Evolutionary conservation across 1,140 invertebrate genomes (phyloP), one percentile per base, ranked within the genome.

Genomic region (Zaprionus kolodkinae): DNA sequence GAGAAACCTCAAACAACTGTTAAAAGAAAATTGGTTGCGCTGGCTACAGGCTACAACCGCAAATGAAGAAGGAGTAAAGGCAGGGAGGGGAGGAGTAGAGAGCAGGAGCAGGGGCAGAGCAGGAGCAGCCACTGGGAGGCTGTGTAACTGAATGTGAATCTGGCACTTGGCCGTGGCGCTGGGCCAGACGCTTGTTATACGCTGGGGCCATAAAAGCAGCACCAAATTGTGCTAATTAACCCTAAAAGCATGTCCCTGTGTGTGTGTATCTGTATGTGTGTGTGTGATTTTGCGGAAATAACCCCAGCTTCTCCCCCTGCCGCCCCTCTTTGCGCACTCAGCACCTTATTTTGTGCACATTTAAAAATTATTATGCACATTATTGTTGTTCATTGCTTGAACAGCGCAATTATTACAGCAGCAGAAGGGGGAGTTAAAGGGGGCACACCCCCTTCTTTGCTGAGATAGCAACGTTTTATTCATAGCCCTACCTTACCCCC

Each of bases 151-250:
- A 64, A 70, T 70, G 75, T 65, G 79, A 81, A 68, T 71, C 83
- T 87, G 83, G 79, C 75, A 76, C 72, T 81, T 83, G 83, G 79
- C 82, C 76, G 81, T 87, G 83, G 83, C 83, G 59, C 62, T 54
- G 57, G 69, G 83, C 84, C 84, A 88, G 87, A 78, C 84, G 63
- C 84, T 88, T 88, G 84, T 88, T 81, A 83, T 87, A 57, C 62
- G 63, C 78, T 82, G 57, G 76, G 73, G 77, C 80, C 85, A 88
- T 88, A 88, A 88, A 88, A 81, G 81, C 84, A 89, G 68, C 85
- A 87, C 80, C 84, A 89, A 88, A 89, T 89, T 89, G 85, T 89
- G 84, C 85, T 88, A 88, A 88, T 88, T 88, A 88, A 88, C 84
- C 80, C 81, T 88, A 88, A 88, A 88, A 84, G 85, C 87, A 89